Base-by-base conservation (phyloP, 2,888 invertebrate species). In the Nemotelus pantherinus region DNA sequence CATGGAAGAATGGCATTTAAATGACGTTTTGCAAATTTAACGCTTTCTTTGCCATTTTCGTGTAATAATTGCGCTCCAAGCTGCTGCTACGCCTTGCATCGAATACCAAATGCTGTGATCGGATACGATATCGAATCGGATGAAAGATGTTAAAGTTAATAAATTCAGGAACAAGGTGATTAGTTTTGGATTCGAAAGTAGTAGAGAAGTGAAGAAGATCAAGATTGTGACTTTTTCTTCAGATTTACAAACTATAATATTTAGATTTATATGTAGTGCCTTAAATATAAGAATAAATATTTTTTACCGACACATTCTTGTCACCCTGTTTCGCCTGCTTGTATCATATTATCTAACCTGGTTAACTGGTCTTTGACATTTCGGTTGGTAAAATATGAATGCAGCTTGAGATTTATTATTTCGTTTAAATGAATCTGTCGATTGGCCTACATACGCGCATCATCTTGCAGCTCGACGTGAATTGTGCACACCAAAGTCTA, bases 11-110 rank as follows among this genome's bases (percentile, higher is more conserved):
- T 68, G 68, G 70, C 55, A 53, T 70, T 70, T 70, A 70, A 70
- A 55, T 70, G 53, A 41, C 43, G 44, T n/a, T 65, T 43, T 55
- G 70, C 70, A 70, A 70, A 70, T 70, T 70, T 70, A 70, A 70
- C 70, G 70, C 70, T 70, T 70, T 70, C 70, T 70, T 53, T 70
- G 55, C 70, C 55, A 70, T 70, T 70, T 68, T 55, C 41, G 7
- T 25, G 45, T 64, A 57, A 65, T 45, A 43, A 70, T 70, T 70
- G 70, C 55, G 45, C 45, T 64, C 64, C 41, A 50, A 65, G 65
- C 9, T 41, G 50, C 41, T 41, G 70, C n/a, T 70, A 70, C 70
- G 70, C 70, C 70, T 55, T 55, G 55, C 10, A 64, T 39, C 9
- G 44, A 70, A 70, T 2, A 41, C 6, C 47, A n/a, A 10, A 41